These are phyloP conservation scores for Conus ventricosus DNA, from an alignment of 1,140 invertebrate species.

Conservation along the genomic window DNA sequence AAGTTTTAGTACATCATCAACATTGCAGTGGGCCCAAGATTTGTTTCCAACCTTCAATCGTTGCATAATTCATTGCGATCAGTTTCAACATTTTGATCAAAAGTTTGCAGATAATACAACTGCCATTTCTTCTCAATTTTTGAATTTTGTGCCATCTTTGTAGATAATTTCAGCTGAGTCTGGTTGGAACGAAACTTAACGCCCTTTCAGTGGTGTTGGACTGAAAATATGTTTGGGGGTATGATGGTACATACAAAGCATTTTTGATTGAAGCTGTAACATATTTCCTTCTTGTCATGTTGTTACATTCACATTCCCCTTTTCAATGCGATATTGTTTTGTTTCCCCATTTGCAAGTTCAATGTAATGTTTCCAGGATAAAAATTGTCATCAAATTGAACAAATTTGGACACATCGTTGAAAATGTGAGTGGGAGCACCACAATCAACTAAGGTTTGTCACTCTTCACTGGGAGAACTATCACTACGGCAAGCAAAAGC, in stretches of 20 bases:
- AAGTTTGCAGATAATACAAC: no score
- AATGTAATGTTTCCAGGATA: not conserved
- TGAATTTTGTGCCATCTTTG: no score
- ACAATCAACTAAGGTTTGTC: not conserved
- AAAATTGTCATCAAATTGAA: not conserved
- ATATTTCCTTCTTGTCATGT: not conserved
- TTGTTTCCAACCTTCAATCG: no score
- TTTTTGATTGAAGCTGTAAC: not conserved
- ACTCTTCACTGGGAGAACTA: not conserved
- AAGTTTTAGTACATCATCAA: no score
- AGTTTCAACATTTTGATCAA: no score
- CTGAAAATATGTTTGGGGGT: not conserved
- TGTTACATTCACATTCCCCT: not conserved
- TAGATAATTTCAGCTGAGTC: not conserved
- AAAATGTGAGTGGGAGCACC: not conserved
- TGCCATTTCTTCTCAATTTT: no score
- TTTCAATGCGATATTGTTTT: not conserved
- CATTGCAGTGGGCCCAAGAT: no score
- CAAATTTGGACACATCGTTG: conserved; percentile 3
- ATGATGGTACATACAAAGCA: not conserved
- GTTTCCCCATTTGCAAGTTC: not conserved
- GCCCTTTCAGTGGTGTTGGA: no score
- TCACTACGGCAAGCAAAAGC: not conserved
- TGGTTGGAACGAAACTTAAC: not conserved
- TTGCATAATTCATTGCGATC: no score